These are phyloP conservation scores for Neosilurus mollespiculum DNA, from an alignment of 2,797 vertebrate species.

Conservation along the genomic window DNA sequence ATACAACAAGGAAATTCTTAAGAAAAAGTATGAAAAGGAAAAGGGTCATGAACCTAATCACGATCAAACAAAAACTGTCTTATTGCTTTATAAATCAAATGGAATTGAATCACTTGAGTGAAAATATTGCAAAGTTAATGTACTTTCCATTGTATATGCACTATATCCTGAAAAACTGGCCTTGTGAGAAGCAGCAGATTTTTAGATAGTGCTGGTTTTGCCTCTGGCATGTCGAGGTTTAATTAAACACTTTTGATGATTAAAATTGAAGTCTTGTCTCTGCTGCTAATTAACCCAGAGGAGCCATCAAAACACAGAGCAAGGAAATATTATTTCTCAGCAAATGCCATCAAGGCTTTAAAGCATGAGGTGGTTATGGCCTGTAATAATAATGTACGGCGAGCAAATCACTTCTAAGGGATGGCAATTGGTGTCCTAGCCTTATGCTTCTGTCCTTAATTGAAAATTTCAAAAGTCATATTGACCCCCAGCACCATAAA, in stretches of 20 bases:
- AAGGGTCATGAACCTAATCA: background rate
- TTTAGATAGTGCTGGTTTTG: conserved; percentile 47
- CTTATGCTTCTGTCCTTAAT: conserved; percentile 53
- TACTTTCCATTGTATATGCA: background rate
- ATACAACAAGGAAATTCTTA: conserved; percentile 6
- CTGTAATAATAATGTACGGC: conserved; percentile 57
- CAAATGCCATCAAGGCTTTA: conserved; percentile 50
- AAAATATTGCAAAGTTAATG: background rate
- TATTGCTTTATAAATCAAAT: background rate
- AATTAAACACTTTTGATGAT: conserved; percentile 59
- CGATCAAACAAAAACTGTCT: background rate
- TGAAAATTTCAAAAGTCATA: conserved; percentile 55
- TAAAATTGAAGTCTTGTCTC: conserved; percentile 66
- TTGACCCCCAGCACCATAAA: conserved; percentile 48
- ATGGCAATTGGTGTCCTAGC: conserved; percentile 52
- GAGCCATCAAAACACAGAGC: conserved; percentile 70
- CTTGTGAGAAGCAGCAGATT: conserved; percentile 17
- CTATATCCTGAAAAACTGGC: background rate
- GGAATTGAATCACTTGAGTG: background rate
- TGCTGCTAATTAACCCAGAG: conserved; percentile 78
- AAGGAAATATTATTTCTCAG: conserved; percentile 77
- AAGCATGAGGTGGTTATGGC: conserved; percentile 50
- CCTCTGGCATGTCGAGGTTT: conserved; percentile 50
- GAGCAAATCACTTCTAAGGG: conserved; percentile 57
- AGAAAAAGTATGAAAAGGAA: background rate